Conservation (phyloP, 1,140 invertebrate species). For the Galleria mellonella region DNA sequence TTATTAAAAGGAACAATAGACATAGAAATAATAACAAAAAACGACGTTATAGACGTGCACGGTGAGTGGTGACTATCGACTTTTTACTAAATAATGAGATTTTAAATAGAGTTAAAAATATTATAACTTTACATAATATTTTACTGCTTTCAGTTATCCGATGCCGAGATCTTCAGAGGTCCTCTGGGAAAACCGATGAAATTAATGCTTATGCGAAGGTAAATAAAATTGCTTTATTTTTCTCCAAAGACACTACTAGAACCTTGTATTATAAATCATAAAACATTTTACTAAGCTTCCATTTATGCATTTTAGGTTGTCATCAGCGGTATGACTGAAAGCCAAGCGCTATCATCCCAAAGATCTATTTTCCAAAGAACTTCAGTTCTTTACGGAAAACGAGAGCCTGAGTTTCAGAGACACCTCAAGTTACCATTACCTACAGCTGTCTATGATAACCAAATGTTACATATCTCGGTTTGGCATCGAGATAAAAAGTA, state of each 20-base stretch:
- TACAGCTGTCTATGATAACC: conserved; percentile 50
- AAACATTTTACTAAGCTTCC: background rate
- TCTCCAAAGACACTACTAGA: too few relatives aligned
- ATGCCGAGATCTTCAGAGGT: conserved; percentile 55
- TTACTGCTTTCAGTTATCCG: conserved; percentile 51
- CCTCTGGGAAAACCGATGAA: conserved; percentile 52
- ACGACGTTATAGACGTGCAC: conserved; percentile 66
- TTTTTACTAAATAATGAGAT: conserved; percentile 10
- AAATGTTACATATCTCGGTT: conserved; percentile 57
- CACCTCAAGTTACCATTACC: conserved; percentile 57
- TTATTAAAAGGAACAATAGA: conserved; percentile 59
- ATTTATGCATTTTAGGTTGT: conserved; percentile 36
- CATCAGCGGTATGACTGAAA: conserved; percentile 51
- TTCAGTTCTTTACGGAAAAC: conserved; percentile 61
- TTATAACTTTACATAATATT: background rate
- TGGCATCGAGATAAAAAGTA: conserved; percentile 69
- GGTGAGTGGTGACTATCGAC: conserved; percentile 71
- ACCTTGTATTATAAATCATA: background rate
- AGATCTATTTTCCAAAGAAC: conserved; percentile 64
- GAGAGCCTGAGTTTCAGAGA: conserved; percentile 62
- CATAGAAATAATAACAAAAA: conserved; percentile 52
- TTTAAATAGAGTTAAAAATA: too few relatives aligned
- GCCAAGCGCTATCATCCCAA: conserved; percentile 46
- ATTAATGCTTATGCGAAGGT: conserved; percentile 69
- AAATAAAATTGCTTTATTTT: conserved; percentile 3